phyloP scores from a whole-genome alignment of 2,113 vertebrate species.

The Smithornis capensis region DNA sequence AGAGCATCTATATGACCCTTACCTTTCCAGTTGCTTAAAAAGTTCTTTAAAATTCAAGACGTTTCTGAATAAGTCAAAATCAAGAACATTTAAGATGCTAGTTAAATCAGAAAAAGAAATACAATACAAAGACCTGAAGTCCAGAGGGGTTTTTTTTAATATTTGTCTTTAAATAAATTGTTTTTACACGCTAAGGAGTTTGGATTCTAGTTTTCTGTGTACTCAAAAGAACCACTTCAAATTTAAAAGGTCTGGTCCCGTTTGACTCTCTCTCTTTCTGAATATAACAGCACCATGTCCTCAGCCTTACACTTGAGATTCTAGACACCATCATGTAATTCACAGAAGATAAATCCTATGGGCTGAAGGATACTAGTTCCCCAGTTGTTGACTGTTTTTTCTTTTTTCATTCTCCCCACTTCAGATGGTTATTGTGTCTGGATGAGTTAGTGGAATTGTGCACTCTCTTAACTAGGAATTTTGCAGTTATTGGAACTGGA shows the following conservation, averaged over 20 bases:
- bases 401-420: background rate
- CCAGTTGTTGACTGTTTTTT: background rate
- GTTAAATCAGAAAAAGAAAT: background rate
- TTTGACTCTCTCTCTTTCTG: background rate
- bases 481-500: background rate
- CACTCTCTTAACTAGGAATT: background rate
- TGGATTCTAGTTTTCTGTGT: background rate
- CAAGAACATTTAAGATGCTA: background rate
- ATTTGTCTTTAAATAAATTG: background rate
- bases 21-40: background rate
- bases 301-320: background rate
- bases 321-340: background rate
- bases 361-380: background rate
- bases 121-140: background rate
- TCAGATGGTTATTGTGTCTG: background rate
- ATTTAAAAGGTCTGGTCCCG: background rate
- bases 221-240: background rate
- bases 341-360: background rate
- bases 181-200: background rate
- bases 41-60: background rate
- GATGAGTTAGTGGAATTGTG: background rate
- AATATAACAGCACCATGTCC: background rate
- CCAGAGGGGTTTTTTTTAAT: background rate
- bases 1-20: background rate
- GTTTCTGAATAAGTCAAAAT: background rate